Conservation (phyloP, 2,113 vertebrate genomes). For the Pelecanus crispus region DNA sequence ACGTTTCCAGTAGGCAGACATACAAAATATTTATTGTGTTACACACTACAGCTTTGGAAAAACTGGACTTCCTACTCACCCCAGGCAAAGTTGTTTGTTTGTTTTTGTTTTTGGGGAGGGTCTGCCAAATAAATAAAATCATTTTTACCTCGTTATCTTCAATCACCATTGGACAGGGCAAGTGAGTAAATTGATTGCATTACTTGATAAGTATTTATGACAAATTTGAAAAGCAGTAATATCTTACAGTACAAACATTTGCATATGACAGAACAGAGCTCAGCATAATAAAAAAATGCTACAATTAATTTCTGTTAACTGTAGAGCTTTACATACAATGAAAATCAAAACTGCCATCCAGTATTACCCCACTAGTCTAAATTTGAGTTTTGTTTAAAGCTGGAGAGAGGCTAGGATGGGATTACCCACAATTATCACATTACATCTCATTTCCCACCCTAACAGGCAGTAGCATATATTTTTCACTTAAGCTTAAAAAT, state of each 20-base stretch:
- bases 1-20: slow-evolving; percentile 58
- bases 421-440: background rate
- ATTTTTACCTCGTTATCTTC: slow-evolving; percentile 69
- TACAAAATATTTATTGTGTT: slow-evolving; percentile 62
- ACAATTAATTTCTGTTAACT: background rate
- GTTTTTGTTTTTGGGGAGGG: slow-evolving; percentile 64
- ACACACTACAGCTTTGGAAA: slow-evolving; percentile 64
- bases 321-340: background rate
- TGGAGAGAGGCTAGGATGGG: background rate
- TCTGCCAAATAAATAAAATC: slow-evolving; percentile 69
- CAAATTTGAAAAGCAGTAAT: slow-evolving; percentile 46
- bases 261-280: slow-evolving; percentile 14
- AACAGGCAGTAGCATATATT: background rate
- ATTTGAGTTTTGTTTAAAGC: background rate
- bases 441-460: background rate
- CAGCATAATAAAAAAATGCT: background rate
- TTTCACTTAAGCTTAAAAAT: background rate
- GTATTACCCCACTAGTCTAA: background rate
- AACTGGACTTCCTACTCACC: slow-evolving; percentile 66
- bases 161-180: slow-evolving; percentile 61
- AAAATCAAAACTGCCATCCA: background rate
- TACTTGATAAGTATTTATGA: slow-evolving; percentile 43
- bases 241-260: slow-evolving; percentile 52
- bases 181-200: slow-evolving; percentile 61
- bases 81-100: slow-evolving; percentile 67